Percentiles rank a stretch among this genome's conserved stretches.
These are phyloP conservation scores for Pan paniscus DNA, from an alignment of 2,113 vertebrate genomes.

Conservation along the genomic window DNA sequence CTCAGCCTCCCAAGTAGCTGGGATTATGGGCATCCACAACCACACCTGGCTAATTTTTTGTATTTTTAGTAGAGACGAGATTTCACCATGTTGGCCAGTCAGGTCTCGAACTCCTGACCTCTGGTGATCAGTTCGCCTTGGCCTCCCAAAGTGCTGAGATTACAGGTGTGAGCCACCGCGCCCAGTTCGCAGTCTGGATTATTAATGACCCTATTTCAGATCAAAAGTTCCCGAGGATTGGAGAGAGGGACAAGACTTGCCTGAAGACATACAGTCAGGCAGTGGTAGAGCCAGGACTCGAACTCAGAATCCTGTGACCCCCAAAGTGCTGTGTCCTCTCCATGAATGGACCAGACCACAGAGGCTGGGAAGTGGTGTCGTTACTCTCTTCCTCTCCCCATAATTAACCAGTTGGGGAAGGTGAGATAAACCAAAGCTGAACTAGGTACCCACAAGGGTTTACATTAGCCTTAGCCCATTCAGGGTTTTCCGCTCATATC, in stretches of 20 bases:
- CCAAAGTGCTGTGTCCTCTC: neutral
- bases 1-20: no score
- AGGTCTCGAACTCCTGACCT: no score
- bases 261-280: neutral
- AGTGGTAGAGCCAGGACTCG: no score
- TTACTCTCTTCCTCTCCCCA: no score
- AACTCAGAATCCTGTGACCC: neutral
- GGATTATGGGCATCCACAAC: no score
- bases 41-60: no score
- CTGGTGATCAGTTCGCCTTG: fast-evolving
- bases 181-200: neutral
- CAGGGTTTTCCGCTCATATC: neutral
- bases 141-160: no score
- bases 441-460: neutral
- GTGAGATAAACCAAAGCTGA: neutral
- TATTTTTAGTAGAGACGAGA: no score
- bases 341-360: neutral
- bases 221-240: neutral
- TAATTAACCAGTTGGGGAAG: neutral
- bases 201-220: neutral
- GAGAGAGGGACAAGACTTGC: neutral
- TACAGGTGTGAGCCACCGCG: fast-evolving
- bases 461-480: neutral
- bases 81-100: no score
- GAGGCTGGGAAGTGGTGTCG: neutral